phyloP scores from a whole-genome alignment of 2,113 vertebrate genomes.

The Cyanoderma ruficeps region DNA sequence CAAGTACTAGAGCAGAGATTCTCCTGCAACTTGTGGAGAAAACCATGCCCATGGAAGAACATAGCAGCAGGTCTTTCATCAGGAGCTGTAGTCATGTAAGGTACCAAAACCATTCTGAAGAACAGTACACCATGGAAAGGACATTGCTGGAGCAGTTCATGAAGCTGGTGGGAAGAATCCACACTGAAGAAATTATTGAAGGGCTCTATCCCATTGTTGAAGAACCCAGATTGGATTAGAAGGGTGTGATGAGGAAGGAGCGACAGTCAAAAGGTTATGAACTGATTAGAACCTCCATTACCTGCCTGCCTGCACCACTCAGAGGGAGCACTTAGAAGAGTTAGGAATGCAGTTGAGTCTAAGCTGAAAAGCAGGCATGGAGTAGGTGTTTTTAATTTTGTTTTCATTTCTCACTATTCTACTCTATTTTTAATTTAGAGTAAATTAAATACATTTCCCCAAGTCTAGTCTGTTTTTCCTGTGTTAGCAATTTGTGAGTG shows the following conservation, averaged over 20 bases:
- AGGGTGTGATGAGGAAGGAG: background rate
- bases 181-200: background rate
- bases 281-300: background rate
- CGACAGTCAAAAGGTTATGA: background rate
- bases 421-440: background rate
- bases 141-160: background rate
- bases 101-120: background rate
- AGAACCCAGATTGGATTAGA: background rate
- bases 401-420: background rate
- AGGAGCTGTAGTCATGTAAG: background rate
- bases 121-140: background rate
- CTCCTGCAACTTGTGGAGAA: background rate
- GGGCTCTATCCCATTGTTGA: background rate
- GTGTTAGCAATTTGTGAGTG: background rate
- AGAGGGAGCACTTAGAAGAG: background rate
- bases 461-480: background rate
- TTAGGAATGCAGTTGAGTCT: background rate
- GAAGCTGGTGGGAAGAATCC: background rate
- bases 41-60: background rate
- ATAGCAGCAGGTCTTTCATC: background rate
- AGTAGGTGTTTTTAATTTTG: background rate
- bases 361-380: background rate
- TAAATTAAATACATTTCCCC: background rate
- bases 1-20: background rate
- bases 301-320: rapidly evolving